Percentiles rank a stretch among this genome's conserved stretches.
Evolutionary conservation across 2,797 vertebrate species (phyloP).

Genomic region (Muraenolepis orangiensis): DNA sequence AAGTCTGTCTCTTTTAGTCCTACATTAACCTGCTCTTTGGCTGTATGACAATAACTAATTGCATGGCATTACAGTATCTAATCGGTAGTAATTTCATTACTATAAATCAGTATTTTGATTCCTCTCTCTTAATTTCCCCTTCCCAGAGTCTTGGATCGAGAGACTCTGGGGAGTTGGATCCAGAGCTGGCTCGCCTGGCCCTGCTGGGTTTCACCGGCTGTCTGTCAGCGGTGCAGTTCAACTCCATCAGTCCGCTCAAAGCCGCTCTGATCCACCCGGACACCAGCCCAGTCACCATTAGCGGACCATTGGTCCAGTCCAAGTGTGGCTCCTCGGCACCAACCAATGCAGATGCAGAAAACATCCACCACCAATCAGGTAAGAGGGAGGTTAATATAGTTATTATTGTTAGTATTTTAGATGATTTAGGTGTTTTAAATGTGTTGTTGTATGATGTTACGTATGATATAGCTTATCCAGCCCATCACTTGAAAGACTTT

Average conservation of each 20-base stretch:
- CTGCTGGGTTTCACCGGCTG: conserved; percentile 86
- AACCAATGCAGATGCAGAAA: conserved; percentile 77
- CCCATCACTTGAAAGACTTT: no score
- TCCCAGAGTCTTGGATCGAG: conserved; percentile 72
- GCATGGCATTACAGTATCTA: neutral
- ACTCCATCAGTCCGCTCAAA: conserved; percentile 86
- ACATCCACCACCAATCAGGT: conserved; percentile 86
- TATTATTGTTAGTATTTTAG: neutral
- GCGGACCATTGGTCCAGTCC: conserved; percentile 77
- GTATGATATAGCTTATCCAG: no score
- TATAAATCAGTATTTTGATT: neutral
- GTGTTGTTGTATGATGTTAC: no score
- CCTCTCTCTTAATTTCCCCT: neutral
- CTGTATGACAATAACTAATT: neutral
- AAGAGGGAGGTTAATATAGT: conserved; percentile 4
- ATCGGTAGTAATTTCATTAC: neutral
- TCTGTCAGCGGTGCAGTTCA: conserved; percentile 86
- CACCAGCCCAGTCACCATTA: conserved; percentile 71
- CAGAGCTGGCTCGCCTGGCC: conserved; percentile 78
- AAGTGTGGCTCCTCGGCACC: conserved; percentile 74
- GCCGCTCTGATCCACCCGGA: conserved; percentile 77
- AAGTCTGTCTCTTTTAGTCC: neutral
- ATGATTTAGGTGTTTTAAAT: no score
- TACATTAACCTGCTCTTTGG: neutral
- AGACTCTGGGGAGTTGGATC: conserved; percentile 81